Percentiles rank a stretch among this genome's conserved stretches.
Conservation (phyloP, 1,140 invertebrate species). For the Andrena cerasifolii region DNA sequence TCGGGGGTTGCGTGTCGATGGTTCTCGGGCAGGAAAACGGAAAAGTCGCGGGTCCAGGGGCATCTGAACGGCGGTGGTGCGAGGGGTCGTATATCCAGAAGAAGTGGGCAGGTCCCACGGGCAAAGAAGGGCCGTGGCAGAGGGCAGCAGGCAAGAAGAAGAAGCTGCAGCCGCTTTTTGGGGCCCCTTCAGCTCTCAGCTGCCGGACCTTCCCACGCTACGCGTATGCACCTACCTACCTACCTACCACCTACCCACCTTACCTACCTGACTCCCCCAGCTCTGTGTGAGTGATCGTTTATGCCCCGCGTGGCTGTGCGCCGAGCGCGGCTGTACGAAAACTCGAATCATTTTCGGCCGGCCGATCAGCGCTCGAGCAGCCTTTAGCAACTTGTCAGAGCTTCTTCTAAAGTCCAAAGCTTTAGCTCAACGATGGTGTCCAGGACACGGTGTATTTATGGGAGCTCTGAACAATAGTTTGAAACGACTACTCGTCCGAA, state of each 20-base stretch:
- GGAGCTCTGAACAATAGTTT: too few species aligned
- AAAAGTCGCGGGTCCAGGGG: conserved; percentile 26
- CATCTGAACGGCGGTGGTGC: conserved; percentile 18
- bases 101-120: conserved; percentile 64
- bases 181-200: conserved; percentile 73
- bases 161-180: conserved; percentile 76
- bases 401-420: too few species aligned
- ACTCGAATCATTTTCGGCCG: neutral
- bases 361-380: neutral
- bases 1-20: neutral
- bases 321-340: conserved; percentile 44
- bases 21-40: conserved; percentile 11
- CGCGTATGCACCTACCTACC: conserved; percentile 74
- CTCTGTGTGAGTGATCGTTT: conserved; percentile 47
- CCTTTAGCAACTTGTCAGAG: too few species aligned
- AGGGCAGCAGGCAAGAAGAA: conserved; percentile 69
- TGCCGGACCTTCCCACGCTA: conserved; percentile 82
- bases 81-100: conserved; percentile 47
- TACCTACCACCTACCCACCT: conserved; percentile 68
- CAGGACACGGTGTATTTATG: too few species aligned
- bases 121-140: conserved; percentile 59
- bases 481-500: too few species aligned
- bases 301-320: conserved; percentile 46
- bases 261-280: conserved; percentile 74
- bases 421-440: too few species aligned